phyloP scores from a whole-genome alignment of 92 coral and sea anemone species.

The Hydrozoanthus gracilis region DNA sequence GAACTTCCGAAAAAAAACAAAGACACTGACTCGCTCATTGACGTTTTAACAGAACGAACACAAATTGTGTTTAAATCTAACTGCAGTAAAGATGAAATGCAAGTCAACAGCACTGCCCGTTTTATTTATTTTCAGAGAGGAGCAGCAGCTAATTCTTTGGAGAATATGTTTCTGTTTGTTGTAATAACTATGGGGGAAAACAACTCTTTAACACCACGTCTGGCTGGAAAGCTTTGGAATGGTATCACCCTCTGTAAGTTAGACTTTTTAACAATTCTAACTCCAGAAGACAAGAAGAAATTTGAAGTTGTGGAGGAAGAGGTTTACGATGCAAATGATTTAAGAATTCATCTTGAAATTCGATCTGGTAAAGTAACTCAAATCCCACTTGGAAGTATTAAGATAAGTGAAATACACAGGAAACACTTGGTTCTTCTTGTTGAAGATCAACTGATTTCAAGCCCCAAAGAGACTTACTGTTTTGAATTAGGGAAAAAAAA shows the following conservation, averaged over 20 bases:
- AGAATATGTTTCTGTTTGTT: constrained; percentile 30
- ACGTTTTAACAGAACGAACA: not conserved
- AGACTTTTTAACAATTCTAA: constrained; percentile 26
- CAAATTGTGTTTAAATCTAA: not conserved
- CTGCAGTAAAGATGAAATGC: not conserved
- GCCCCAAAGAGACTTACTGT: not conserved
- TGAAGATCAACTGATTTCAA: constrained; percentile 16
- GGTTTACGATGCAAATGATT: not conserved
- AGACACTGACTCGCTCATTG: constrained; percentile 1
- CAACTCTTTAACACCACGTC: not conserved
- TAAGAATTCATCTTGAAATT: not conserved
- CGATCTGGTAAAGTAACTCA: constrained; percentile 25
- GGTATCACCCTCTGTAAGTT: not conserved
- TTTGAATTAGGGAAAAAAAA: constrained; percentile 5
- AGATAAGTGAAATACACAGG: not conserved
- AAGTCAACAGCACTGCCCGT: constrained; percentile 3
- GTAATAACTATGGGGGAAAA: constrained; percentile 18
- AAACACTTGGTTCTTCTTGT: constrained; percentile 1
- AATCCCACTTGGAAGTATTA: constrained; percentile 1
- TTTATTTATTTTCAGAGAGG: constrained; percentile 27
- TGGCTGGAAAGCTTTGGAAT: not conserved
- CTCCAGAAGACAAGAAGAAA: not conserved
- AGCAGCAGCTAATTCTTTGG: constrained; percentile 6
- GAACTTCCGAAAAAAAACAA: not conserved
- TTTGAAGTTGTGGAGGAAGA: not conserved